phyloP scores from a whole-genome alignment of 2,797 vertebrate species.

The Cheirogaleus major region DNA sequence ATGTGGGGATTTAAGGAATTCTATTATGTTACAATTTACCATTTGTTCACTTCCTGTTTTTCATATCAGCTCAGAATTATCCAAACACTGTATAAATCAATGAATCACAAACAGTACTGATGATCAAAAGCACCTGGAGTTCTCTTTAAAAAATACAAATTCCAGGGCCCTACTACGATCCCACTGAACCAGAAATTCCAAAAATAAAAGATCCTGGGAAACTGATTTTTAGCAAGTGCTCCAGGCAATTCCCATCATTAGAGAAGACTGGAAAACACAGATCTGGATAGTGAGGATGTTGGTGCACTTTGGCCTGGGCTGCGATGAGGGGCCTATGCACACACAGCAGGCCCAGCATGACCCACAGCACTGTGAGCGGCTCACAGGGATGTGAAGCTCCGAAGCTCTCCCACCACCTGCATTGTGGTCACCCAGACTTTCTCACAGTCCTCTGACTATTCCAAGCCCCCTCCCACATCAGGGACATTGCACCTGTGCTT shows the following conservation, averaged over 20 bases:
- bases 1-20: slow-evolving; percentile 6
- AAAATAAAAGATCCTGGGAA: not conserved
- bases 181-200: not conserved
- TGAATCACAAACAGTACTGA: not conserved
- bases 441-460: not conserved
- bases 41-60: not conserved
- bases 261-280: not conserved
- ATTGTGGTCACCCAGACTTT: too few species aligned
- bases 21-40: not conserved
- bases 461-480: not conserved
- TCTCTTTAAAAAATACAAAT: not conserved
- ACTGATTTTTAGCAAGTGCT: not conserved
- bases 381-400: accelerated
- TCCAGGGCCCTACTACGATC: not conserved
- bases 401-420: accelerated
- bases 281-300: not conserved
- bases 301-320: not conserved
- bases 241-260: not conserved
- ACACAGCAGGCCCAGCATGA: not conserved
- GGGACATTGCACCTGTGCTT: not conserved
- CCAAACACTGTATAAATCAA: not conserved
- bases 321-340: not conserved
- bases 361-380: not conserved
- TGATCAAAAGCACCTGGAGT: not conserved
- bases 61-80: slow-evolving; percentile 5